Percentiles rank a stretch among this genome's conserved stretches.
phyloP scores from a whole-genome alignment of 2,888 invertebrate species.

The Hypena proboscidalis region DNA sequence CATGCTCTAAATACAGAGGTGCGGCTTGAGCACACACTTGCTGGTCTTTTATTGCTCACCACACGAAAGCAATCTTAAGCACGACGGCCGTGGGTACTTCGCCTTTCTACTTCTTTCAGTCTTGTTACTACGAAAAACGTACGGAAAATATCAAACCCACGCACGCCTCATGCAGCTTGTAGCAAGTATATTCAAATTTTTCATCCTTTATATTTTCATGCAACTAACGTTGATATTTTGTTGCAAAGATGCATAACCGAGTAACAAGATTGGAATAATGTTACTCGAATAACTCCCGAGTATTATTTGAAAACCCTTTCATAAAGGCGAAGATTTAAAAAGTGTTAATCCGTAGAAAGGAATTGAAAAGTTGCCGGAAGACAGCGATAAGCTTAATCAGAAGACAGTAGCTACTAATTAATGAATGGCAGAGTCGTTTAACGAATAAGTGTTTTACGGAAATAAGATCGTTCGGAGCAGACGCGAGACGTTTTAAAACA shows the following conservation, averaged over 20 bases:
- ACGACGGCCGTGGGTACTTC: conserved; percentile 39
- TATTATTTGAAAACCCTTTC: neutral
- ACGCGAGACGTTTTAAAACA: conserved; percentile 73
- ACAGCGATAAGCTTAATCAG: conserved; percentile 30
- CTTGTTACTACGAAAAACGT: conserved; percentile 9
- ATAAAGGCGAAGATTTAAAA: neutral
- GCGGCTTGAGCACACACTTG: conserved; percentile 56
- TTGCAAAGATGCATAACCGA: neutral
- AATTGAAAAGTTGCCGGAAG: conserved; percentile 28
- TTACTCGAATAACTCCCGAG: too few species aligned
- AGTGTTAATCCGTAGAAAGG: conserved; percentile 18
- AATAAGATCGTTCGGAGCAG: conserved; percentile 62
- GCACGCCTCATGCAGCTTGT: conserved; percentile 8
- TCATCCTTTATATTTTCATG: conserved; percentile 1
- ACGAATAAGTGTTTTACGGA: conserved; percentile 41
- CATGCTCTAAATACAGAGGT: conserved; percentile 66
- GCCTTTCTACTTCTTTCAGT: conserved; percentile 18
- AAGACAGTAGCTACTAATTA: conserved; percentile 33
- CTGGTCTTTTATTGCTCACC: conserved; percentile 65
- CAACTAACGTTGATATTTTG: neutral
- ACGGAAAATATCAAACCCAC: conserved; percentile 18
- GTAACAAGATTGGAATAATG: too few species aligned
- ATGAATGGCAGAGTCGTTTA: conserved; percentile 36
- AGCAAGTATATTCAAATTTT: conserved; percentile 10
- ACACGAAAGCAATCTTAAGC: conserved; percentile 65